A percentile compares a stretch with the other conserved stretches of the same genome.
Conservation (phyloP, 2,888 invertebrate species). For the Ceraclea dissimilis region DNA sequence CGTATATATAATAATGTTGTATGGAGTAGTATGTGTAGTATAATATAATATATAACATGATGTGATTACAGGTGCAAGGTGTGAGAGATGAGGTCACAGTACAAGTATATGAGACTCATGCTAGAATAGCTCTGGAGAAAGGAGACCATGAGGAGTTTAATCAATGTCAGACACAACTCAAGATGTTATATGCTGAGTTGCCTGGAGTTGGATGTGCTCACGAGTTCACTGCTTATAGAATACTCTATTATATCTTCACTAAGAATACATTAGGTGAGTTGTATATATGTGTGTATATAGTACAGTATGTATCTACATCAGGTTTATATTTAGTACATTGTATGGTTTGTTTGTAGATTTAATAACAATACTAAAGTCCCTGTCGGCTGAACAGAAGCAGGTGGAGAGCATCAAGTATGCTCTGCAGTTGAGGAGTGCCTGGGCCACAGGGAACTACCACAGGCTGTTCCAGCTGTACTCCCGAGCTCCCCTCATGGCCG, state of each 20-base stretch:
- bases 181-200: constrained; percentile 83
- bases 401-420: constrained; percentile 82
- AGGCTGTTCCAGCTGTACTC: constrained; percentile 88
- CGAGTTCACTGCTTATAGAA: constrained; percentile 95
- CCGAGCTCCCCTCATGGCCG: constrained; percentile 88
- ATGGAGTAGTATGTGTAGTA: background rate
- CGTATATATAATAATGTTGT: background rate
- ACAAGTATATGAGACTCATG: constrained; percentile 98
- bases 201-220: constrained; percentile 64
- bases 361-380: constrained; percentile 78
- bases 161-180: constrained; percentile 98
- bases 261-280: constrained; percentile 86
- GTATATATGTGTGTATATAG: no score
- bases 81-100: constrained; percentile 91
- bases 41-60: background rate
- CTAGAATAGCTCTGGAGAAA: constrained; percentile 93
- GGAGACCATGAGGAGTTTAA: constrained; percentile 99
- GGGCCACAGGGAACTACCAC: constrained; percentile 88
- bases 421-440: constrained; percentile 82
- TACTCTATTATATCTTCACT: constrained; percentile 97
- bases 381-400: constrained; percentile 68
- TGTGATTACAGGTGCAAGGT: constrained; percentile 73
- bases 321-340: no score
- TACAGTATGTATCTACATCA: no score
- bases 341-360: constrained; percentile 64